A percentile compares a stretch with the other conserved stretches of the same genome.
These are phyloP conservation scores for Amphipoea lucens DNA, from an alignment of 2,888 invertebrate genomes.

Conservation along the genomic window DNA sequence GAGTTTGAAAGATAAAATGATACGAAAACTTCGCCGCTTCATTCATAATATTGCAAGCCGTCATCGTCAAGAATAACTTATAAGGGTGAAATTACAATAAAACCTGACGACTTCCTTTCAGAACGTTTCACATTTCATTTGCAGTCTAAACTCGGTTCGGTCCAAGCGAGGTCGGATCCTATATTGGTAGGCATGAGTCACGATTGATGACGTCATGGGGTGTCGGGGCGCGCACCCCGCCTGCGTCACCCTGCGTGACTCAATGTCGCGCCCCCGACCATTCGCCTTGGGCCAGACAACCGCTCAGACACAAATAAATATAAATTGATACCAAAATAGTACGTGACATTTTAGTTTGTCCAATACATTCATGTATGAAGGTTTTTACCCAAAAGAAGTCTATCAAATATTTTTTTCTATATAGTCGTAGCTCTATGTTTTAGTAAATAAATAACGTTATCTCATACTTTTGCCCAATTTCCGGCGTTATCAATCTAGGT, in stretches of 20 bases:
- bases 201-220: slow-evolving; percentile 81
- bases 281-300: slow-evolving; percentile 71
- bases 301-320: slow-evolving; percentile 76
- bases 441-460: slow-evolving; percentile 36
- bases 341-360: slow-evolving; percentile 41
- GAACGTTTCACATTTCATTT: slow-evolving; percentile 60
- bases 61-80: slow-evolving; percentile 51
- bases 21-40: slow-evolving; percentile 23
- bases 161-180: slow-evolving; percentile 70
- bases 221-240: slow-evolving; percentile 78
- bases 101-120: slow-evolving; percentile 65
- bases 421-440: background rate
- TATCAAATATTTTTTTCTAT: background rate
- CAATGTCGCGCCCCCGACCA: slow-evolving; percentile 74
- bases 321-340: slow-evolving; percentile 70
- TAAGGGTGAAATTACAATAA: slow-evolving; percentile 67
- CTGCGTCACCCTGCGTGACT: slow-evolving; percentile 80
- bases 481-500: slow-evolving; percentile 63
- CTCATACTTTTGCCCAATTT: slow-evolving; percentile 52
- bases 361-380: slow-evolving; percentile 11
- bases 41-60: slow-evolving; percentile 37
- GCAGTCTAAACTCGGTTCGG: slow-evolving; percentile 60
- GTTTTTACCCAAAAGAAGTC: slow-evolving; percentile 8
- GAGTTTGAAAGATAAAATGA: slow-evolving; percentile 11
- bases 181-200: slow-evolving; percentile 81